A percentile compares a stretch with the other conserved stretches of the same genome.
phyloP scores from a whole-genome alignment of 2,113 vertebrate species.

The Dinomys branickii region DNA sequence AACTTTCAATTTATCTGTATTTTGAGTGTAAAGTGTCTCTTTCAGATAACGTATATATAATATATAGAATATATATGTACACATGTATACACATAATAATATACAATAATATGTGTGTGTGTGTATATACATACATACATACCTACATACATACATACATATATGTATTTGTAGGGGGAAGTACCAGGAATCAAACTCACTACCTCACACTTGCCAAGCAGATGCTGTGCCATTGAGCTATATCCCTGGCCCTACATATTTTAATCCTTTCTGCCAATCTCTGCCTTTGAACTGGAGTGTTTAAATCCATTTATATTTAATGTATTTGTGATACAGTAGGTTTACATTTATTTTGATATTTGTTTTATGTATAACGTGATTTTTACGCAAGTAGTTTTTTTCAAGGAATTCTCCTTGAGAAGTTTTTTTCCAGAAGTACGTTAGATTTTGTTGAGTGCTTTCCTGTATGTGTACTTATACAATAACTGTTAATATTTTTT shows the following conservation, averaged over 20 bases:
- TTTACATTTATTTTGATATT: not conserved
- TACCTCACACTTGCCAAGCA: too few relatives aligned
- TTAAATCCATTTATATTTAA: slow-evolving; percentile 38
- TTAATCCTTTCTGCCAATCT: not conserved
- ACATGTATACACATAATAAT: too few relatives aligned
- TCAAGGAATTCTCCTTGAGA: slow-evolving; percentile 17
- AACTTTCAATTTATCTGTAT: slow-evolving; percentile 25
- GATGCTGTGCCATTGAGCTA: too few relatives aligned
- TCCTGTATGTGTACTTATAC: not conserved
- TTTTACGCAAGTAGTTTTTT: not conserved
- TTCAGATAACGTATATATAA: not conserved
- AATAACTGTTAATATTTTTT: slow-evolving; percentile 5
- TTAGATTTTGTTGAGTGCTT: slow-evolving; percentile 33
- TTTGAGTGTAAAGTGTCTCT: not conserved
- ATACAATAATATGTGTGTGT: too few relatives aligned
- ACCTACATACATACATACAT: too few relatives aligned
- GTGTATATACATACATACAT: too few relatives aligned
- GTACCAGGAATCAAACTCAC: too few relatives aligned
- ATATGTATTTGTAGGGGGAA: too few relatives aligned
- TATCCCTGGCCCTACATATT: not conserved
- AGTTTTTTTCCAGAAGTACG: not conserved
- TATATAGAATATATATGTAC: too few relatives aligned
- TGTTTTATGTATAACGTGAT: not conserved
- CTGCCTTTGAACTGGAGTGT: not conserved
- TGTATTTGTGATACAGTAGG: not conserved